A percentile compares a stretch with the other conserved stretches of the same genome.
These are phyloP conservation scores for Odontomyia ornata DNA, from an alignment of 2,888 invertebrate species.

Conservation along the genomic window DNA sequence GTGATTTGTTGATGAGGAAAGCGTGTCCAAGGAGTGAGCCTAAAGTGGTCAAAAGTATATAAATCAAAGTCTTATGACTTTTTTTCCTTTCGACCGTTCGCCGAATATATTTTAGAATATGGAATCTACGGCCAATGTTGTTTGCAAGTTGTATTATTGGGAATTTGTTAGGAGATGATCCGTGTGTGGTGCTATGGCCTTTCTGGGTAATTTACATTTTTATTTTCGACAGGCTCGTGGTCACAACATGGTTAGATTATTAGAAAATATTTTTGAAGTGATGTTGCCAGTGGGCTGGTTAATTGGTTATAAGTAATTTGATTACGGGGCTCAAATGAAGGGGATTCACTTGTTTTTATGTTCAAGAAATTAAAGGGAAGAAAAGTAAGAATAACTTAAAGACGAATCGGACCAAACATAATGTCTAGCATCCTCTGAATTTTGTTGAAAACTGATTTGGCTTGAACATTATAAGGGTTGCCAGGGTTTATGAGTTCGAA, in stretches of 20 bases:
- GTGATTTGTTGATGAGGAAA: conserved; percentile 46
- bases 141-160: background rate
- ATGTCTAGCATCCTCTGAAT: too few relatives aligned
- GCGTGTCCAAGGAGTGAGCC: conserved; percentile 49
- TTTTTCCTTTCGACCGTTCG: background rate
- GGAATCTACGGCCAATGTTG: background rate
- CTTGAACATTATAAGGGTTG: too few relatives aligned
- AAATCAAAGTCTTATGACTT: conserved; percentile 48
- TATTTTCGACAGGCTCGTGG: conserved; percentile 46
- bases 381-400: too few relatives aligned
- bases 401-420: too few relatives aligned
- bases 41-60: conserved; percentile 45
- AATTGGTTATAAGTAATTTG: conserved; percentile 49
- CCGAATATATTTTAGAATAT: background rate
- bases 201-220: conserved; percentile 37
- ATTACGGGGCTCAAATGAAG: conserved; percentile 36
- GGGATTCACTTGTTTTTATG: background rate
- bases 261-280: conserved; percentile 46
- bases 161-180: conserved; percentile 38
- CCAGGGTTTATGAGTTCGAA: too few relatives aligned
- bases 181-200: background rate
- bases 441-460: too few relatives aligned
- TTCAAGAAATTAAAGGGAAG: too few relatives aligned
- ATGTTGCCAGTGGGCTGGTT: conserved; percentile 34
- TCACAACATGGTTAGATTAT: conserved; percentile 49